phyloP scores from a whole-genome alignment of 2,888 invertebrate genomes.

The Trichacis sp. region DNA sequence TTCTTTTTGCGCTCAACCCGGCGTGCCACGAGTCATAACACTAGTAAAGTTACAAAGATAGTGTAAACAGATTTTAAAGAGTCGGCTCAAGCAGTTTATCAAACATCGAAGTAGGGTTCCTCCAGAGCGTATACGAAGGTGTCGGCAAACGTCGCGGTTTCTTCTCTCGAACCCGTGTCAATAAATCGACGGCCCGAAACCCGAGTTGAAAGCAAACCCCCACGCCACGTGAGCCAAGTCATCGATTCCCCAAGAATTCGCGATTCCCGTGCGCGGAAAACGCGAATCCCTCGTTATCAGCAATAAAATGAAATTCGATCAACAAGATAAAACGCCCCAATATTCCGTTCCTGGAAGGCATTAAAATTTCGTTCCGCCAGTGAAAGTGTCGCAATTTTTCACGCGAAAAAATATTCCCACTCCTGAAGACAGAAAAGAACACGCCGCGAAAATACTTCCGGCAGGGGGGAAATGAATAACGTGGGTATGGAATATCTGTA shows the following conservation, averaged over 20 bases:
- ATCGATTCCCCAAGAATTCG: no score
- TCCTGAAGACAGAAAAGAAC: not conserved
- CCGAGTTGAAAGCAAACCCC: no score
- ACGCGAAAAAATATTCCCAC: not conserved
- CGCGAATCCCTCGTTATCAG: no score
- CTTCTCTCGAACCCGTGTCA: conserved; percentile 15
- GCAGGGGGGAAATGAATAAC: not conserved
- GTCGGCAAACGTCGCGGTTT: conserved; percentile 34
- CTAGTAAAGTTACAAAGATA: conserved; percentile 63
- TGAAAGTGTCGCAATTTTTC: conserved; percentile 1
- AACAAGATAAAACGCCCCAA: no score
- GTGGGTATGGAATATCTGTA: not conserved
- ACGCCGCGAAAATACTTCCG: no score
- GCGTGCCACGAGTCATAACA: conserved; percentile 58
- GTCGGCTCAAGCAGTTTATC: conserved; percentile 60
- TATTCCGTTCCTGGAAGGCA: not conserved
- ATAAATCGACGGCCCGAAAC: conserved; percentile 29
- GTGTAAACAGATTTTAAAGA: conserved; percentile 61
- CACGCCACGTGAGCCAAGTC: no score
- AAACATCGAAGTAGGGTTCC: conserved; percentile 55
- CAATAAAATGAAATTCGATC: no score
- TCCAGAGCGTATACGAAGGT: conserved; percentile 28
- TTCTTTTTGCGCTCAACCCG: conserved; percentile 43
- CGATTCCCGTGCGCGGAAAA: no score
- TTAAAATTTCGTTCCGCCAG: not conserved